These are phyloP conservation scores for Coptotermes formosanus DNA, from an alignment of 1,140 invertebrate genomes.

Conservation along the genomic window DNA sequence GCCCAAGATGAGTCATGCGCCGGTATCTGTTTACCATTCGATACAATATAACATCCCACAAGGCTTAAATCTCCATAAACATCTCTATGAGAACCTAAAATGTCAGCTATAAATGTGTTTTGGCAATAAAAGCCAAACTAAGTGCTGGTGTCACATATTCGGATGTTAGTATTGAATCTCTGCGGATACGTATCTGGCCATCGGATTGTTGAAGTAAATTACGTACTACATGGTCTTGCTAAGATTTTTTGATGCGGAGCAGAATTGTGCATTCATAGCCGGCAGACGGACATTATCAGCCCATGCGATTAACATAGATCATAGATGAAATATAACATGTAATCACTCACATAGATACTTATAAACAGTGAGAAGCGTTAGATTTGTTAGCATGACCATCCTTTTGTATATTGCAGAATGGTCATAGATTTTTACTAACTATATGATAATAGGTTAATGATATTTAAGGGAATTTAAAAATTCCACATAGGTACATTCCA, in stretches of 20 bases:
- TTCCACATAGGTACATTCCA: constrained; percentile 14
- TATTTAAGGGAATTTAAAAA: background rate
- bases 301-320: constrained; percentile 9
- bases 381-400: background rate
- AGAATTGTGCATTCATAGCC: background rate
- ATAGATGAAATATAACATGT: background rate
- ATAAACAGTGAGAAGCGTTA: background rate
- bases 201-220: no score
- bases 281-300: background rate
- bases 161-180: no score
- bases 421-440: background rate
- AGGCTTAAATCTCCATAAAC: no score
- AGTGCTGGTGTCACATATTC: no score
- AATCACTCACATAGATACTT: background rate
- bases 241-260: background rate
- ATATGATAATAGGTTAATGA: background rate
- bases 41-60: no score
- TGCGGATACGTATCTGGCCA: no score
- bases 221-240: background rate
- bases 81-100: no score
- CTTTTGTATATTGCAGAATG: background rate
- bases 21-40: no score
- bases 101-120: no score
- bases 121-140: no score
- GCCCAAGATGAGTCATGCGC: no score